These are phyloP conservation scores for Hemitrygon akajei DNA, from an alignment of 2,797 vertebrate species.

Conservation along the genomic window DNA sequence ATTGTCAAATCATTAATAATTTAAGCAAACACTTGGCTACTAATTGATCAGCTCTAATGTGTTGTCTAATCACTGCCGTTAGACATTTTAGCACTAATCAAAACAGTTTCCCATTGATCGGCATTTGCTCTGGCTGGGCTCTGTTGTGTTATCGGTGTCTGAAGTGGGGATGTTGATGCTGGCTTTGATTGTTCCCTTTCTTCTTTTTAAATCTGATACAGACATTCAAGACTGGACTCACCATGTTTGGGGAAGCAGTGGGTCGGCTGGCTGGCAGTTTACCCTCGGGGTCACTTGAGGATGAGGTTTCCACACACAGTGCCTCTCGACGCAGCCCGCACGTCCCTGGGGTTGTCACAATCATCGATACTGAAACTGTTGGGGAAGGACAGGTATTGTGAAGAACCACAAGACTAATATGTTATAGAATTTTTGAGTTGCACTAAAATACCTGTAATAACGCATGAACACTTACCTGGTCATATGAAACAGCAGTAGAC, in stretches of 20 bases:
- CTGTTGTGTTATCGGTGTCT: conserved; percentile 45
- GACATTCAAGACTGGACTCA: conserved; percentile 92
- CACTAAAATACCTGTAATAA: not conserved
- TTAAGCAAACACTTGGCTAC: conserved; percentile 87
- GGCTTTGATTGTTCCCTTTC: conserved; percentile 43
- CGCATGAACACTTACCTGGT: not conserved
- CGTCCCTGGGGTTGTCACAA: conserved; percentile 82
- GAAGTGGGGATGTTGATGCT: not conserved
- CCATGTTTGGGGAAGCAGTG: conserved; percentile 95
- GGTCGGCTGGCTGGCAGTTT: conserved; percentile 86
- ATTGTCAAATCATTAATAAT: conserved; percentile 89
- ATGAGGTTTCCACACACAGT: conserved; percentile 77
- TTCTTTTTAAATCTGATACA: conserved; percentile 47
- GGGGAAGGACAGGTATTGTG: conserved; percentile 86
- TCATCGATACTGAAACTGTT: conserved; percentile 86
- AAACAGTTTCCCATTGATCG: conserved; percentile 91
- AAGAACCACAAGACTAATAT: not conserved
- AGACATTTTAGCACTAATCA: conserved; percentile 94
- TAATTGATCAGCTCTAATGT: conserved; percentile 99
- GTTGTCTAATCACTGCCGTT: conserved; percentile 99
- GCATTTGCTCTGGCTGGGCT: conserved; percentile 56
- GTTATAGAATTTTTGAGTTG: not conserved
- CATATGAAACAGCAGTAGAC: no score
- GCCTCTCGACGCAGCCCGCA: conserved; percentile 74
- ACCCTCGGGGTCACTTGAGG: conserved; percentile 76